These are phyloP conservation scores for Panurus biarmicus DNA, from an alignment of 2,113 vertebrate genomes.

Conservation along the genomic window DNA sequence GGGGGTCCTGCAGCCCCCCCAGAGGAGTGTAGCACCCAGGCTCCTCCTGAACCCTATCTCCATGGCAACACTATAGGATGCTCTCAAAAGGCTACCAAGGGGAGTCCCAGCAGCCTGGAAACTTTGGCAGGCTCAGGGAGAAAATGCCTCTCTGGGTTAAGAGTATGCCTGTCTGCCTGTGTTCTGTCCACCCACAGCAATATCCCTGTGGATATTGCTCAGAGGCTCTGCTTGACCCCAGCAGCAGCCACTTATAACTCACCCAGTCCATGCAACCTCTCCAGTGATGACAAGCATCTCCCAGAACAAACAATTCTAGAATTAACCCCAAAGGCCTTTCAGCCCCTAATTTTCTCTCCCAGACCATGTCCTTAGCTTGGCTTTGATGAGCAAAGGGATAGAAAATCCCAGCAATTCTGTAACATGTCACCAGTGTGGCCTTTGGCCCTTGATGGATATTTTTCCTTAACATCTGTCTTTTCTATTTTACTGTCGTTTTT, in stretches of 20 bases:
- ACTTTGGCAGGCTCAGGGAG: not conserved
- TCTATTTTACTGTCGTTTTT: not conserved
- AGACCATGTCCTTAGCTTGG: not conserved
- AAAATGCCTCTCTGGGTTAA: not conserved
- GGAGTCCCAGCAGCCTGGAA: not conserved
- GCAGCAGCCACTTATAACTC: not conserved
- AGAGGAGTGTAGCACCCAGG: not conserved
- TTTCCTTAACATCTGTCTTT: not conserved
- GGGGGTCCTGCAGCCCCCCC: not conserved
- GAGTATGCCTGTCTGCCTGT: not conserved
- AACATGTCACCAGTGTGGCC: fast-evolving
- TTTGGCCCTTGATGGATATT: not conserved
- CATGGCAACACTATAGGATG: conserved; percentile 7
- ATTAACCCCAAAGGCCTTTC: not conserved
- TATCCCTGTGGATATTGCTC: not conserved
- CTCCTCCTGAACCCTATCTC: not conserved
- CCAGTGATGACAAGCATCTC: not conserved
- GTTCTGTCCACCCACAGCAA: not conserved
- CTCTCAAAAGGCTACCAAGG: not conserved
- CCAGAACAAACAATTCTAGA: not conserved
- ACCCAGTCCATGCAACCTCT: fast-evolving
- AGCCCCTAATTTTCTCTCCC: not conserved
- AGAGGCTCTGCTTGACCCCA: not conserved
- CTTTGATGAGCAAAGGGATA: not conserved
- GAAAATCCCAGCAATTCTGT: not conserved